Conservation (phyloP, 2,888 invertebrate species). For the Synanthedon myopaeformis region DNA sequence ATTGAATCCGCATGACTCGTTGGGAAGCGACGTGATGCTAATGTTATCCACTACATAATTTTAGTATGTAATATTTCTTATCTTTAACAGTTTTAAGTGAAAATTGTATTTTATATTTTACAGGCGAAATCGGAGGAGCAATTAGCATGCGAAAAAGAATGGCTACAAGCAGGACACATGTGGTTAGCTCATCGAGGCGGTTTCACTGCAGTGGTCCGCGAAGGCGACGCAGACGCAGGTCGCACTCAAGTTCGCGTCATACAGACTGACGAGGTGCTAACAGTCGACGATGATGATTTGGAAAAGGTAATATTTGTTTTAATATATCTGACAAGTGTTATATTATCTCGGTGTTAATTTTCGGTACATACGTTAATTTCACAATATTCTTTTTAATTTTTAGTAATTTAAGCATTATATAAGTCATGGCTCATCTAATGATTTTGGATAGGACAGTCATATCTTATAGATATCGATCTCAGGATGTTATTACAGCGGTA, state of each 20-base stretch:
- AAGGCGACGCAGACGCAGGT: conserved; percentile 76
- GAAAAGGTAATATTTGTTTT: conserved; percentile 77
- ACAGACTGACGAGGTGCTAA: conserved; percentile 83
- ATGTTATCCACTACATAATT: not conserved
- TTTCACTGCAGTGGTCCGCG: conserved; percentile 85
- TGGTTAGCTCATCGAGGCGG: conserved; percentile 96
- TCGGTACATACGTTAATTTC: no score
- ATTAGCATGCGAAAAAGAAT: conserved; percentile 75
- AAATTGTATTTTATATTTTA: conserved; percentile 9
- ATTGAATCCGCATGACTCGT: conserved; percentile 21
- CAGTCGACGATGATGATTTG: conserved; percentile 95
- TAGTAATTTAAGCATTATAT: no score
- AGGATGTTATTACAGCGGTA: no score
- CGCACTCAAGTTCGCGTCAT: conserved; percentile 82
- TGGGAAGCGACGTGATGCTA: conserved; percentile 3
- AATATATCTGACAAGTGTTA: no score
- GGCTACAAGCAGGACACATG: conserved; percentile 78
- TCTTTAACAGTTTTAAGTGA: no score
- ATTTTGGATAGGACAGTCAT: no score
- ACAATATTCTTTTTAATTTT: no score
- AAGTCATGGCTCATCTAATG: no score
- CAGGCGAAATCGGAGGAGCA: conserved; percentile 77
- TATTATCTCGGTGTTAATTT: no score
- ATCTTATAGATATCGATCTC: no score
- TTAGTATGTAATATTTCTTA: not conserved